Evolutionary conservation across 2,888 invertebrate genomes (phyloP).

Genomic region (Sussaba pulchella): DNA sequence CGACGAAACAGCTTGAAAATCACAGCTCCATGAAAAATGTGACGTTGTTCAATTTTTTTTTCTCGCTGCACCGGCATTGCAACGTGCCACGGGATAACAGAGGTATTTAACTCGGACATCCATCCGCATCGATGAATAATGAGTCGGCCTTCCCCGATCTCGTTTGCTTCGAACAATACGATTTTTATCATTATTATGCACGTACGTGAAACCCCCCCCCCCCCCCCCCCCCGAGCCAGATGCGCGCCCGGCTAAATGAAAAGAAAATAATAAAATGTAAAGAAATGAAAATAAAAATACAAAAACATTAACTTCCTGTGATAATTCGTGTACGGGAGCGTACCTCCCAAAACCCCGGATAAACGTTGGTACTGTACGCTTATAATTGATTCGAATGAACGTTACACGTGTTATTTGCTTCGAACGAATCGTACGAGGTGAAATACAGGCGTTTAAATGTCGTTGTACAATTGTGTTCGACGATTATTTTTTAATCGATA

Average conservation of each 20-base stretch:
- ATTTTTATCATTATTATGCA: too few relatives aligned
- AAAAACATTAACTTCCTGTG: not conserved
- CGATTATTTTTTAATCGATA: too few relatives aligned
- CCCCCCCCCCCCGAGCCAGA: too few relatives aligned
- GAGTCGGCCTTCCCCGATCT: slow-evolving; percentile 32
- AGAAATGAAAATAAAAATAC: too few relatives aligned
- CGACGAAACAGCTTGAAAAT: not conserved
- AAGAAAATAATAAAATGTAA: too few relatives aligned
- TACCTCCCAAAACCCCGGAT: slow-evolving; percentile 5
- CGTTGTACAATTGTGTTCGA: too few relatives aligned
- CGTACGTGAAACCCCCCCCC: slow-evolving; percentile 7
- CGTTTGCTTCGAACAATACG: slow-evolving; percentile 22
- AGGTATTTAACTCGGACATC: slow-evolving; percentile 26
- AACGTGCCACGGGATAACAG: not conserved
- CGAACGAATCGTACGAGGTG: too few relatives aligned
- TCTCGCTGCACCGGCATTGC: not conserved
- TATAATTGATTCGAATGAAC: not conserved
- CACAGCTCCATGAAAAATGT: slow-evolving; percentile 9
- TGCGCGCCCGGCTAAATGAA: not conserved
- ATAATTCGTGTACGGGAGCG: not conserved
- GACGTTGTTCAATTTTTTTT: slow-evolving; percentile 5
- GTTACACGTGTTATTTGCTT: too few relatives aligned
- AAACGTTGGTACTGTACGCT: not conserved
- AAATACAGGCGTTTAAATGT: too few relatives aligned
- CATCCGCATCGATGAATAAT: slow-evolving; percentile 31